Base-by-base conservation (phyloP, 2,113 vertebrate genomes). In the Anthoscopus minutus region DNA sequence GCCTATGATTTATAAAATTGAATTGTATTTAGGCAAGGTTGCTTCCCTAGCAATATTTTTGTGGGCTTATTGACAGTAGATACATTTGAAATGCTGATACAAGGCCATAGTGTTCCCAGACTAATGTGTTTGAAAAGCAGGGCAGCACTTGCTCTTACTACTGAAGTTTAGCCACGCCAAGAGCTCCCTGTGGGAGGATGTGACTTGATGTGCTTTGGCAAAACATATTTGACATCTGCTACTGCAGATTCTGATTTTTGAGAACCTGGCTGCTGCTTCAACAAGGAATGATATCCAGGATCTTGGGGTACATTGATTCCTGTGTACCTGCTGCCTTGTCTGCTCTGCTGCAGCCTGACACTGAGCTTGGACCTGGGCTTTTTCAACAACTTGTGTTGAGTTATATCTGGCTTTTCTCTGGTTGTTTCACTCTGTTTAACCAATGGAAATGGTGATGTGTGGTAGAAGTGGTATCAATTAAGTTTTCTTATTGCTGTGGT, bases 241-340 rank as follows among this genome's bases (percentile, higher is more conserved):
- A 5, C 51, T 81, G 92, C 60, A 81, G 51, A 35, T 90, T 90
- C 58, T 77, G 58, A 27, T 14, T 86, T 77, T 42, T 15, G 77
- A 48, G 61, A 91, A 77, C 48, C 25, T 28, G 48, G n/a, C 61
- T 51, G 64, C 44, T 60, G 51, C 20, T 74, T 72, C 45, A 11
- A 8, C 23, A 38, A 2, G 0, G 1, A 38, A 27, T 0, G 1
- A 1, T 40, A 53, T 10, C 61, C 1, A 7, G 54, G 37, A 13
- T 22, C 24, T 30, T 48, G 71, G 71, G 31, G 9, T 28, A 1
- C 12, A 5, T 4, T 15, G 37, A 24, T 72, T 69, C 30, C 74
- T 69, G 40, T 1, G 0, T 65, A 4, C 57, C 50, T 79, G 70
- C 66, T 81, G 3, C 69, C 48, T 57, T 14, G 11, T 50, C 60